Conservation (phyloP, 2,888 invertebrate species). For the Pegoplata infirma region DNA sequence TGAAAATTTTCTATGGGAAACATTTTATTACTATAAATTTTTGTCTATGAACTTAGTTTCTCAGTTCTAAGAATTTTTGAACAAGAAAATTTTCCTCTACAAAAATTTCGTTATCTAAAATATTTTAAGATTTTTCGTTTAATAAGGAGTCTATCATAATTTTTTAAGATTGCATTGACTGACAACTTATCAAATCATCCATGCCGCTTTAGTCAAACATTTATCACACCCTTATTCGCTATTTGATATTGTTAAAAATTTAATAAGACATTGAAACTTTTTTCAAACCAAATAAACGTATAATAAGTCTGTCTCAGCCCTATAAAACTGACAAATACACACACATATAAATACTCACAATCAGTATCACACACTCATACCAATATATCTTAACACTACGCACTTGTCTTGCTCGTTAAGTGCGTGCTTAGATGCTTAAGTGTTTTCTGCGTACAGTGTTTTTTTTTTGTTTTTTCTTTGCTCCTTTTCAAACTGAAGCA, state of each 20-base stretch:
- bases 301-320: conserved; percentile 7
- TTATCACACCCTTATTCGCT: background rate
- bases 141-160: too few relatives aligned
- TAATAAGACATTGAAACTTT: conserved; percentile 46
- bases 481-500: conserved; percentile 2
- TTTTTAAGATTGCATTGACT: background rate
- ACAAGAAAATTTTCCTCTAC: too few relatives aligned
- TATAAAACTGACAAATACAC: conserved; percentile 6
- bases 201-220: background rate
- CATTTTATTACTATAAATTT: too few relatives aligned
- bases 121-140: too few relatives aligned
- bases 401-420: conserved; percentile 41
- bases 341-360: too few relatives aligned
- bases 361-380: background rate
- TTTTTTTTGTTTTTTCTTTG: background rate
- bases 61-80: too few relatives aligned
- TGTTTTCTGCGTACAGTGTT: conserved; percentile 22
- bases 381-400: conserved; percentile 22
- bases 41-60: too few relatives aligned
- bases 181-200: background rate
- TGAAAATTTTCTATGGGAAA: too few relatives aligned
- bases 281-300: conserved; percentile 23
- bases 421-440: conserved; percentile 50
- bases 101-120: too few relatives aligned
- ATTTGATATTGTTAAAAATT: conserved; percentile 48